Evolutionary conservation across 2,113 vertebrate genomes (phyloP), one percentile per base, ranked within the genome.

Genomic region (Hiodon alosoides): DNA sequence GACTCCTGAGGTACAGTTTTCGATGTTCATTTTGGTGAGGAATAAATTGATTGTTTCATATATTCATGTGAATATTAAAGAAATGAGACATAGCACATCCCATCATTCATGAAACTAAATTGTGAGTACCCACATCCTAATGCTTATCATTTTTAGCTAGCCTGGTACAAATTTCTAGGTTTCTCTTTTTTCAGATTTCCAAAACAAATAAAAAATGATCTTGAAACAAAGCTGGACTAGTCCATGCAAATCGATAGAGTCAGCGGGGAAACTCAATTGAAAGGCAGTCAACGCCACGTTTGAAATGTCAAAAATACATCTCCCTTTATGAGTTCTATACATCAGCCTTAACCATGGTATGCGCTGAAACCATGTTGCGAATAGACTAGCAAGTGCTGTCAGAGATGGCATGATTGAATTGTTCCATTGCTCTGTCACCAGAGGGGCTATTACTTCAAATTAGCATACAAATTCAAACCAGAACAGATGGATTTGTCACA

Each of bases 401-500:
- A 91, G 82, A 89, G 86, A 90, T 90, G 87, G 82, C 80, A 78
- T 90, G 91, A 92, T 91, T 90, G 89, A 91, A 92, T 92, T 90
- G 90, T 92, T 92, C 89, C 86, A 85, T 84, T 86, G 88, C 87
- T 87, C 89, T 88, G 87, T 90, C 89, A 90, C 89, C 89, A 88
- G 87, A 91, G 90, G 90, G 87, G 87, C 89, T 88, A 92, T 91
- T 92, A 92, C 89, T 91, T 88, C 89, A 91, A 92, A 92, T 92
- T 92, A 92, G 91, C 91, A 92, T 92, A 91, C 89, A 92, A 91
- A 91, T 91, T 92, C 89, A 91, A 91, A 91, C 86, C 88, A 82
- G 89, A 88, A 91, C 90, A 92, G 91, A 92, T 91, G 89, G 91
- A 91, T 92, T 92, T 92, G 90, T 91, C 90, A 91, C 89, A 91